These are phyloP conservation scores for Druon quercuslanigerum DNA, from an alignment of 1,140 invertebrate species.

Conservation along the genomic window DNA sequence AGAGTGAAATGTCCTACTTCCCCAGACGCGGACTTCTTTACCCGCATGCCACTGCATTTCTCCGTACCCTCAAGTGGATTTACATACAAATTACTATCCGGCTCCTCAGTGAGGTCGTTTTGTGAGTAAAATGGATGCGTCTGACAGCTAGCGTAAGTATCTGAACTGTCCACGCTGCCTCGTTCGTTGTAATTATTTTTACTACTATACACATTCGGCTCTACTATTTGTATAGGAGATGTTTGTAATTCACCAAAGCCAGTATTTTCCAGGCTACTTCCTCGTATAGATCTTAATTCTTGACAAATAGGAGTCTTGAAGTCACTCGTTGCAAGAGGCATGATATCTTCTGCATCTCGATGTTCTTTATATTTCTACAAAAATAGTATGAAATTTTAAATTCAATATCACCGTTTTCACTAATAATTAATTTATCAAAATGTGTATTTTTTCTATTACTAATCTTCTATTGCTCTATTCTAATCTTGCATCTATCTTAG, in stretches of 20 bases:
- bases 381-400: conserved; percentile 52
- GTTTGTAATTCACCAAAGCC: conserved; percentile 67
- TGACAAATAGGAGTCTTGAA: conserved; percentile 85
- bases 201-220: conserved; percentile 57
- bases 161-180: conserved; percentile 88
- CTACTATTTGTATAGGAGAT: conserved; percentile 42
- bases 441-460: no score
- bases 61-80: conserved; percentile 87
- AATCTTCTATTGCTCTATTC: no score
- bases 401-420: not conserved
- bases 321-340: conserved; percentile 88
- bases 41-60: conserved; percentile 68
- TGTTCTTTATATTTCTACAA: conserved; percentile 90
- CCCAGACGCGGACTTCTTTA: conserved; percentile 87
- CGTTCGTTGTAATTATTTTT: conserved; percentile 79
- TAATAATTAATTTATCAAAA: not conserved
- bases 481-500: no score
- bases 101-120: conserved; percentile 85
- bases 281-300: conserved; percentile 83
- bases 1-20: conserved; percentile 78
- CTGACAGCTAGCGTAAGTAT: conserved; percentile 96
- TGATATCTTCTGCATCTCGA: conserved; percentile 89
- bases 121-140: conserved; percentile 94
- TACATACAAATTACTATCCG: conserved; percentile 91
- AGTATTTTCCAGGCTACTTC: conserved; percentile 69